A percentile compares a stretch with the other conserved stretches of the same genome.
These are phyloP conservation scores for Petrocephalus sullivani DNA, from an alignment of 2,797 vertebrate species.

Conservation along the genomic window DNA sequence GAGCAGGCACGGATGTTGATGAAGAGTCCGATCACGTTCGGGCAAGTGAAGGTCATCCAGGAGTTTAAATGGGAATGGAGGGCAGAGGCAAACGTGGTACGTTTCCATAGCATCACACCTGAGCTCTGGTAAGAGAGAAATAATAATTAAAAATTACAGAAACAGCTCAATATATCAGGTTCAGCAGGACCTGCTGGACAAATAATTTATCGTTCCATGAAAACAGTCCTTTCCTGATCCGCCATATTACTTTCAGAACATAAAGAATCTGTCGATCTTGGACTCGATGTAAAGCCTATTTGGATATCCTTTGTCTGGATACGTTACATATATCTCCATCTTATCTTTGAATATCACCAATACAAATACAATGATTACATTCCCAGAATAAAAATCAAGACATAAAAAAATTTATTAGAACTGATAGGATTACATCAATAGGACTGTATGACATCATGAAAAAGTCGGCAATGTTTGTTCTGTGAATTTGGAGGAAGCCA, in stretches of 20 bases:
- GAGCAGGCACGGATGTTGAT: conserved; percentile 36
- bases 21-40: conserved; percentile 30
- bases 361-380: background rate
- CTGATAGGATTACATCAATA: background rate
- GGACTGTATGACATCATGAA: background rate
- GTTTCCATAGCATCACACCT: background rate
- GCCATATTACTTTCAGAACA: background rate
- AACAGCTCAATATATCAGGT: background rate
- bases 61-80: background rate
- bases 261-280: background rate
- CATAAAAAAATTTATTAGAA: background rate
- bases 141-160: background rate
- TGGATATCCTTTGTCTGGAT: background rate
- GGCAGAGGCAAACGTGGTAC: background rate
- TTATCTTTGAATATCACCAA: too few relatives aligned
- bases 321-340: background rate
- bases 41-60: conserved; percentile 21
- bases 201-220: background rate
- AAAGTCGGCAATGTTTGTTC: background rate
- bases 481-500: background rate
- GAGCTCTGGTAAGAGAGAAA: background rate
- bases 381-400: background rate
- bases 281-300: background rate
- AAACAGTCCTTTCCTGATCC: background rate
- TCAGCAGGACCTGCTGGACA: background rate